Evolutionary conservation across 2,888 invertebrate genomes (phyloP).

Genomic region (Serrognathus titanus): DNA sequence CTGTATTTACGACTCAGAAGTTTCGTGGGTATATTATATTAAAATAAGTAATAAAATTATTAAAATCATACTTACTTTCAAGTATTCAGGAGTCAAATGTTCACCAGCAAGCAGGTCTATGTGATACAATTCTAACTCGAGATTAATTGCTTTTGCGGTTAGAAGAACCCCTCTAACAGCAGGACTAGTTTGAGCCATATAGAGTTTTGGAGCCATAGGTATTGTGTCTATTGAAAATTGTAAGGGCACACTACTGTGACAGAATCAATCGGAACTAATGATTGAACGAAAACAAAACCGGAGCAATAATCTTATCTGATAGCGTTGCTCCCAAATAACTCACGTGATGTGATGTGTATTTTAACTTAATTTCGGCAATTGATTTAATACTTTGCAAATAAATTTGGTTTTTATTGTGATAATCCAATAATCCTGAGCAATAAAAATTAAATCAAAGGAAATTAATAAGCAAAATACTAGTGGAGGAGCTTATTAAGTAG

Average conservation of each 20-base stretch:
- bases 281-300: neutral
- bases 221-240: neutral
- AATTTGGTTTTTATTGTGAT: no score
- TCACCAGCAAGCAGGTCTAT: conserved; percentile 44
- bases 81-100: conserved; percentile 47
- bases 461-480: no score
- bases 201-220: conserved; percentile 31
- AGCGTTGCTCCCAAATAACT: neutral
- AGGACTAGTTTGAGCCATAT: conserved; percentile 38
- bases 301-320: neutral
- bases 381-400: no score
- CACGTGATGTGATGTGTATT: no score
- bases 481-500: no score
- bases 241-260: neutral
- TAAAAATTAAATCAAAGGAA: no score
- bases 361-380: no score
- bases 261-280: neutral
- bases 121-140: conserved; percentile 44
- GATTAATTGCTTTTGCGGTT: conserved; percentile 42
- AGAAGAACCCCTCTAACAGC: conserved; percentile 46
- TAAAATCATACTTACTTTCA: conserved; percentile 39
- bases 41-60: no score
- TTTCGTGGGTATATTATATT: no score
- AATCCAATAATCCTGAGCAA: no score
- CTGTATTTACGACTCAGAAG: no score